Evolutionary conservation across 2,113 vertebrate species (phyloP), one percentile per base, ranked within the genome.

Genomic region (Dipodomys stephensi): DNA sequence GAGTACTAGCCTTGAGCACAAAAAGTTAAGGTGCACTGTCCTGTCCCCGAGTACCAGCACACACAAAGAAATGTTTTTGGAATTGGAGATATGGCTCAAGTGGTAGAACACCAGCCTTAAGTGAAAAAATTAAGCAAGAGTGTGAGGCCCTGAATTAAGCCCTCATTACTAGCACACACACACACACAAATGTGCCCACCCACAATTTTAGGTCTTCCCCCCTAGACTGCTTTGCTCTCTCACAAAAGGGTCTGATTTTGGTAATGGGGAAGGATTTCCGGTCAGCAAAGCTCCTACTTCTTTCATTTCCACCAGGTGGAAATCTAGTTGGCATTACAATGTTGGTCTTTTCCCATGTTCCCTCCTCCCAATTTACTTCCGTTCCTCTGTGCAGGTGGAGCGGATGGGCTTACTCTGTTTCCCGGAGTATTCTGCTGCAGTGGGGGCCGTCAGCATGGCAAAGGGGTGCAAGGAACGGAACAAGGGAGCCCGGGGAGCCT

Each of bases 371-470:
- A 39, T 49, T 94, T 86, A 30, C 49, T 95, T 62, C 20, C 46
- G 13, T 91, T 72, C 62, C 62, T 83, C 32, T 30, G 39, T 57
- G 46, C 19, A 69, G 2, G n/a, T 68, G 32, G 49, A 65, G 11
- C 87, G n/a, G 89, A 91, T 5, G 39, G 74, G 67, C 98, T 99
- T 89, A 99, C 98, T 98, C 96, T 98, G 98, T 78, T 98, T 98
- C 97, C 68, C 93, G 91, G 98, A 98, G 67, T 98, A 97, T 23
- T 98, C 97, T 69, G 98, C 98, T 8, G 98, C 99, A 90, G 98
- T 98, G 90, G 98, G 98, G 0, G 99, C 99, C 32, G 97, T 98
- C 44, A 99, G 96, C 98, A 99, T 99, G 79, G 99, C 99, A 87
- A 98, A 98, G 7, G 98, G 99, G 88, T 99, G 99, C 97, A 98